Base-by-base conservation (phyloP, 2,797 vertebrate species). In the Mycteria americana region DNA sequence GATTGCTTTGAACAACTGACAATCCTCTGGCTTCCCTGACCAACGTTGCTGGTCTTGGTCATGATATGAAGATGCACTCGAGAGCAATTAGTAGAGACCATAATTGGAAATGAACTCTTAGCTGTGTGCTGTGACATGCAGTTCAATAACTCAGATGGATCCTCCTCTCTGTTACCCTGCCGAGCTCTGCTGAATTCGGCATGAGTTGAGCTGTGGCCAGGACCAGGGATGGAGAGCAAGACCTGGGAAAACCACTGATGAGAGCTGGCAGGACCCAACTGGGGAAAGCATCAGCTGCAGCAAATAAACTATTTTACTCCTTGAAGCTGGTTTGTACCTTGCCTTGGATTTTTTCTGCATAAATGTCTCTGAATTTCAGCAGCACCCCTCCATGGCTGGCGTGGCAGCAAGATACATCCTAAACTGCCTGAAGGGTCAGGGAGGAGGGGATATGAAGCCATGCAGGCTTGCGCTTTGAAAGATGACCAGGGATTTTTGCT, bases 31-130 rank as follows among this genome's bases (percentile, higher is more conserved):
- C 46, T 85, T 87, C 25, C 48, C 41, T 70, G 56, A 67, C 33
- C 24, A 51, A 2, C 1, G 3, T 27, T 89, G 28, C n/a, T 37
- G 62, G 35, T 10, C 48, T 75, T 0, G 1, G 11, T n/a, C 54
- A 57, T 64, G 37, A 53, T 31, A 70, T 15, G 46, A 80, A 78
- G 76, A 78, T 0, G 3, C 3, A n/a, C 7, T 50, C 0, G 0
- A 92, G 50, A 69, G 11, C 30, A 77, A 64, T 88, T 83, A 80
- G 14, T 37, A 78, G n/a, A 83, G 57, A 39, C 28, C 17, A 3
- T 48, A 84, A 82, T 5, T 90, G 50, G 48, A 86, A 76, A 54
- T 18, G 2, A 93, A 24, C 51, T 73, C 22, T 35, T 37, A 65
- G 79, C 48, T 54, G 11, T 56, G 50, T 57, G 43, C 30, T 59